Base-by-base conservation (phyloP, 2,797 vertebrate species). In the Syncerus caffer region DNA sequence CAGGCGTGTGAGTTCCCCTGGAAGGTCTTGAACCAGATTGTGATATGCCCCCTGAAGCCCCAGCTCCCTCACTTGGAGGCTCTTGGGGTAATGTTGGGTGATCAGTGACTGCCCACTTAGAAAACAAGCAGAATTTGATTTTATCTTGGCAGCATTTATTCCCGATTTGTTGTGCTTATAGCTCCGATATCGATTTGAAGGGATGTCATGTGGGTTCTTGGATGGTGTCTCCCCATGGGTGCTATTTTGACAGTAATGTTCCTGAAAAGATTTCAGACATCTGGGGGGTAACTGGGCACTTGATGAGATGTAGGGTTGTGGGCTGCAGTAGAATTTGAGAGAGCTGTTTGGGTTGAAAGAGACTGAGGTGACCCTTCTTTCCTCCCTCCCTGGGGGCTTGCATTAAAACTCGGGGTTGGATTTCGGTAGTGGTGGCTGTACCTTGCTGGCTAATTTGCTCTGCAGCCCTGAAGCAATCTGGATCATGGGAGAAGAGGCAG, bases 81-180 rank as follows among this genome's bases (percentile, higher is more conserved):
- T 98, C 83, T 86, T 58, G 47, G 90, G 97, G 92, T 97, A 58
- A 79, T 64, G 89, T 79, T 97, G 89, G 85, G 51, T 89, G 90
- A 78, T 97, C 87, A 90, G 80, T 97, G 85, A 71, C 60, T 97
- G 85, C 67, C 91, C 50, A 51, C 88, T 98, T 96, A 58, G 97
- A 97, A 97, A 96, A 97, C 0, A n/a, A 98, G 79, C 4, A 62
- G 84, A 95, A 98, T 97, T 96, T 96, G 92, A 84, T 98, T 95
- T 96, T 97, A 93, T 97, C 97, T 98, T 98, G 98, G 96, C 97
- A 98, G 97, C 89, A 94, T 93, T 97, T 95, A 97, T 98, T 97
- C 96, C 97, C 67, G 92, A 91, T 92, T 95, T 96, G 67, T 85
- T 6, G 16, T 98, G 97, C 98, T 98, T 98, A 97, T 95, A 98